Percentiles rank a stretch among this genome's conserved stretches.
Evolutionary conservation across 2,113 vertebrate genomes (phyloP).

Genomic region (Rhabdornis inornatus): DNA sequence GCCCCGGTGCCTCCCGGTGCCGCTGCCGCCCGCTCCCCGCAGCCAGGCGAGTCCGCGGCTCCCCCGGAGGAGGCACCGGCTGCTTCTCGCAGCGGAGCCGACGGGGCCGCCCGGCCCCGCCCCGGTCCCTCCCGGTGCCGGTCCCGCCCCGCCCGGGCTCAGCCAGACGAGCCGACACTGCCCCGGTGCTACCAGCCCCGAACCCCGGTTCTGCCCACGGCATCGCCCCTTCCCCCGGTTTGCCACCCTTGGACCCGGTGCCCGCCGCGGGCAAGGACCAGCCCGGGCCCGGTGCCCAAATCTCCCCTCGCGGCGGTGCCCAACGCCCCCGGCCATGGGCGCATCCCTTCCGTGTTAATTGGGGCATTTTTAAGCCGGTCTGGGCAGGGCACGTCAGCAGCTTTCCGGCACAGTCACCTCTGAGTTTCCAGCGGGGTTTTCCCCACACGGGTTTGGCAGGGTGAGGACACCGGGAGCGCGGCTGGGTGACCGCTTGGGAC

Average conservation of each 20-base stretch:
- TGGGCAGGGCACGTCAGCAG: background rate
- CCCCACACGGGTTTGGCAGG: accelerated
- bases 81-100: too few species aligned
- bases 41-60: too few species aligned
- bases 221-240: background rate
- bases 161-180: background rate
- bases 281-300: background rate
- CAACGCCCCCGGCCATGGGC: background rate
- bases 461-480: accelerated
- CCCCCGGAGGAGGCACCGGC: too few species aligned
- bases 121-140: background rate
- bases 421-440: background rate
- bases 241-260: background rate
- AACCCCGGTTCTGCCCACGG: background rate
- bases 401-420: accelerated
- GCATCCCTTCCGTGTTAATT: accelerated
- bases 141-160: background rate
- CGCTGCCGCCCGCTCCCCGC: too few species aligned
- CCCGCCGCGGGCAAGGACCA: background rate
- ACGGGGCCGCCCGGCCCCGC: too few species aligned
- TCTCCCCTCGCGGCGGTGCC: accelerated
- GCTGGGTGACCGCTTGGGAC: accelerated
- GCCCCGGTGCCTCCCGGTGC: too few species aligned
- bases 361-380: background rate
- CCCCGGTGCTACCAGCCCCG: background rate